Base-by-base conservation (phyloP, 2,797 vertebrate species). In the Vipera ursinii region DNA sequence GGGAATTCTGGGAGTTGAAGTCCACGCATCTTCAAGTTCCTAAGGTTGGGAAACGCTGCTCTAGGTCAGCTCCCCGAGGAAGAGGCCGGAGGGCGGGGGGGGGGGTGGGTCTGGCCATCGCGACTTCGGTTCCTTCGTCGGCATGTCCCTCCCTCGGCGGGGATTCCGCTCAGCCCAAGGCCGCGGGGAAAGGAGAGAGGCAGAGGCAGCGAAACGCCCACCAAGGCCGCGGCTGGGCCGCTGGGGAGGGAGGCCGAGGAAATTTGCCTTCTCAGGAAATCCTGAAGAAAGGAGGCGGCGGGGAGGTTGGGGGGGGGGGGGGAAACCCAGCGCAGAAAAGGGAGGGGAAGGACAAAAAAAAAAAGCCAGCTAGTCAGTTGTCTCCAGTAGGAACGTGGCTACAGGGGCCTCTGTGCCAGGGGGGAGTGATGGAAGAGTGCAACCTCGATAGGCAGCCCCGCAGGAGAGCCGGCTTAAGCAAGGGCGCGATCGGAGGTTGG, bases 21-120 rank as follows among this genome's bases (percentile, higher is more conserved):
- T 32, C 32, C 32, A 32, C 32, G 32, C 32, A 32, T 32, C 32
- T 32, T 32, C 32, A 32, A 32, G 32, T 32, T 32, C 32, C 32
- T 32, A 32, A 32, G 32, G 32, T 32, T 32, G 32, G 32, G 32
- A 32, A 32, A 32, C 32, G 32, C 32, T 32, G 32, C 97, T 95
- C 90, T 4, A 91, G 97, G 97, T 98, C 97, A 97, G 95, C 94
- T 97, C 97, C 96, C 94, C 13, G 92, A 91, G 96, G 97, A 93
- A 93, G 91, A 89, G 78, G 69, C 89, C 78, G 26, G 89, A 24
- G 32, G 5, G 38, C 2, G 38, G 38, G 38, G 2, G 38, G 38
- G 38, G 38, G 38, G 38, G 44, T 65, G 38, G 38, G 44, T 65
- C 92, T 60, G 63, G 85, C 53, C 92, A 90, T 89, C 2, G 51